phyloP scores from a whole-genome alignment of 2,797 vertebrate genomes.

The Lophura swinhoii region DNA sequence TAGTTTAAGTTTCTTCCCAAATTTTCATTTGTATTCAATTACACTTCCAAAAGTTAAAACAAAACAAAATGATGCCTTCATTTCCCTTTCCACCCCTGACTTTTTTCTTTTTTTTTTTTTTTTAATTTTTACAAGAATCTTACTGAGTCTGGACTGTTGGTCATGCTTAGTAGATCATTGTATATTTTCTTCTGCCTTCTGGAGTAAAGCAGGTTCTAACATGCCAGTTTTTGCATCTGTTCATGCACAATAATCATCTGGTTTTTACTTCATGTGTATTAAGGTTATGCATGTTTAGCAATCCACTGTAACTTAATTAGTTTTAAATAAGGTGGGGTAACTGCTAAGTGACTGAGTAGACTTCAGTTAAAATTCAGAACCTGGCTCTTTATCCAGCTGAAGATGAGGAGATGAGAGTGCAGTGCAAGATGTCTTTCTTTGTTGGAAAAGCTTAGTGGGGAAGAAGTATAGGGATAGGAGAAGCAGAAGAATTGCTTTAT shows the following conservation, averaged over 20 bases:
- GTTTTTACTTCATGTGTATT: not conserved
- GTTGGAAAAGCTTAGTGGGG: not conserved
- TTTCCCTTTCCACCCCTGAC: not conserved
- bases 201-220: not conserved
- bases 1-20: not conserved
- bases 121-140: not conserved
- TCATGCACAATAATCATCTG: not conserved
- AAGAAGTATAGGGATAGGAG: not conserved
- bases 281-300: not conserved
- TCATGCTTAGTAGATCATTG: not conserved
- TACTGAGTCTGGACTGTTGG: not conserved
- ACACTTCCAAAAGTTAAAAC: not conserved
- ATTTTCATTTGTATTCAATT: not conserved
- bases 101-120: not conserved
- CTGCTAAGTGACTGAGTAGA: not conserved
- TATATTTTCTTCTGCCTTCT: not conserved
- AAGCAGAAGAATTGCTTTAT: not conserved
- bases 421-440: not conserved
- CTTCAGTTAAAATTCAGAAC: not conserved
- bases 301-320: not conserved
- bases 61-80: not conserved
- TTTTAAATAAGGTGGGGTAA: not conserved
- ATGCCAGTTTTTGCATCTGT: not conserved
- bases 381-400: not conserved
- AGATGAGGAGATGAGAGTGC: not conserved